Conservation (phyloP, 2,888 invertebrate species). For the Pecten maximus region DNA sequence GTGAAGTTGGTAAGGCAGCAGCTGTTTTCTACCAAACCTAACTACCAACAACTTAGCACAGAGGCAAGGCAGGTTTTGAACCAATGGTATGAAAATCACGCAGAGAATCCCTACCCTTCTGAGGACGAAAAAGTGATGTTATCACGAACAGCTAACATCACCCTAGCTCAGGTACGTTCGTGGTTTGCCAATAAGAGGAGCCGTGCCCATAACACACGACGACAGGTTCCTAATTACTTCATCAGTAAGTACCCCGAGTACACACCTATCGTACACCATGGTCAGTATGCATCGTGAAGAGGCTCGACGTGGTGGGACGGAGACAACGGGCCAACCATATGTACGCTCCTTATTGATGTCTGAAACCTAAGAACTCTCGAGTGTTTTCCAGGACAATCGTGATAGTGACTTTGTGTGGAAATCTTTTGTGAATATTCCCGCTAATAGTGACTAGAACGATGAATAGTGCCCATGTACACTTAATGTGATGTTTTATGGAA, state of each 20-base stretch:
- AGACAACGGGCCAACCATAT: neutral
- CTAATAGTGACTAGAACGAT: neutral
- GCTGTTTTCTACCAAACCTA: conserved; percentile 49
- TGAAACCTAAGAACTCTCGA: neutral
- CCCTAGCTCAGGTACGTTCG: conserved; percentile 71
- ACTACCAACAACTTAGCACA: conserved; percentile 62
- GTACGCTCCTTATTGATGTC: neutral
- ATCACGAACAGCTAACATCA: conserved; percentile 66
- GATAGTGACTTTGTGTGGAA: neutral
- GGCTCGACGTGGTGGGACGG: conserved; percentile 38
- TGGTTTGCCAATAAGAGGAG: conserved; percentile 79
- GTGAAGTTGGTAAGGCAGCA: conserved; percentile 54
- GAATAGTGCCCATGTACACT: neutral
- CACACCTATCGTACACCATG: conserved; percentile 65
- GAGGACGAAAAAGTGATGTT: conserved; percentile 71
- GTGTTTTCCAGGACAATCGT: too few species aligned
- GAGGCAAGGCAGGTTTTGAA: conserved; percentile 64
- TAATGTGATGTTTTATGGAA: neutral
- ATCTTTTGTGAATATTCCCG: neutral
- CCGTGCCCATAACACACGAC: conserved; percentile 72
- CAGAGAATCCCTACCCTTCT: conserved; percentile 71
- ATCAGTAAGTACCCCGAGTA: conserved; percentile 71
- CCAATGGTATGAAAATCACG: conserved; percentile 71
- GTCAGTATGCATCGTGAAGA: conserved; percentile 67
- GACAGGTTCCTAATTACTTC: conserved; percentile 74